These are phyloP conservation scores for Umimayanthus chanpuru DNA, from an alignment of 92 coral and sea anemone genomes.

Conservation along the genomic window DNA sequence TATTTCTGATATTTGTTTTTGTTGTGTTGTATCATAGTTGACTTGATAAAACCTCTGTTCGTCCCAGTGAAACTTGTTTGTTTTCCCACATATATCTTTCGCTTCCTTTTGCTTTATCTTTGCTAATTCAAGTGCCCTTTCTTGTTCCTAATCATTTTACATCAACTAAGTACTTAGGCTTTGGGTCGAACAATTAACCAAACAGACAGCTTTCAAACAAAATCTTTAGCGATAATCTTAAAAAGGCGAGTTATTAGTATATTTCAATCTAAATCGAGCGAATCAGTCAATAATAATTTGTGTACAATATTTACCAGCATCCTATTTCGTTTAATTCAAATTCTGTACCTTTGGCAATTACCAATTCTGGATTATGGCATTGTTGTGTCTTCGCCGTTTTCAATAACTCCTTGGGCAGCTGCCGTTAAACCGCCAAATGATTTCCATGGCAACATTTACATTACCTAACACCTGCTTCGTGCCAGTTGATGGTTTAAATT, in stretches of 20 bases:
- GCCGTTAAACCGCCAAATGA: not conserved
- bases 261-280: not conserved
- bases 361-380: not conserved
- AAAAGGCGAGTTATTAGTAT: not conserved
- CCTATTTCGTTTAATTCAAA: conserved; percentile 13
- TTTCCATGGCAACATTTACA: not conserved
- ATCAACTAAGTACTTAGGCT: too few species aligned
- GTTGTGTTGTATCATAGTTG: too few species aligned
- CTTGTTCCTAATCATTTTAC: not conserved
- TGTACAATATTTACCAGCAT: not conserved
- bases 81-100: not conserved
- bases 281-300: not conserved
- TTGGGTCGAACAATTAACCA: too few species aligned
- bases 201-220: not conserved
- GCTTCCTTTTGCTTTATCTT: too few species aligned
- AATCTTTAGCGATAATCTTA: not conserved
- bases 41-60: too few species aligned
- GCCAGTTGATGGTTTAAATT: not conserved
- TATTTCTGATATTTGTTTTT: too few species aligned
- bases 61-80: not conserved
- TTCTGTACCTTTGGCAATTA: not conserved
- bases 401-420: conserved; percentile 4
- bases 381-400: not conserved
- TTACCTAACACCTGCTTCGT: conserved; percentile 11
- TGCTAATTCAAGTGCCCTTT: not conserved